phyloP scores from a whole-genome alignment of 2,113 vertebrate genomes.

The Coryphaenoides rupestris region DNA sequence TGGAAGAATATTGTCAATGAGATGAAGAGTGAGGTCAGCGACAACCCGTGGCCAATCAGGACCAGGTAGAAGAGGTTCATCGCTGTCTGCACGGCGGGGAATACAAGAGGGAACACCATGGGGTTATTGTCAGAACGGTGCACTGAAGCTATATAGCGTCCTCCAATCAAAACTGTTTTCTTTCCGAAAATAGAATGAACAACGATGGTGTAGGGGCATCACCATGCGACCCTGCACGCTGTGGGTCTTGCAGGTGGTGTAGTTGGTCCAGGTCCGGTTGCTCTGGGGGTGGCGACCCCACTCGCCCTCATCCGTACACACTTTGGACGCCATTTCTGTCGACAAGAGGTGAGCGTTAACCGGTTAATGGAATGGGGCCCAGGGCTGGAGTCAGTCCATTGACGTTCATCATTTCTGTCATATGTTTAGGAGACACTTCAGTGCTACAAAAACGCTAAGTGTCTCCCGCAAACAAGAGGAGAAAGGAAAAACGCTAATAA shows the following conservation, averaged over 20 bases:
- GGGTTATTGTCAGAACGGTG: too few relatives aligned
- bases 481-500: too few relatives aligned
- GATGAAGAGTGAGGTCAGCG: conserved; percentile 84
- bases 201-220: conserved; percentile 18
- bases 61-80: conserved; percentile 91
- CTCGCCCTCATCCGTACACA: conserved; percentile 81
- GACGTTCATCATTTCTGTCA: too few relatives aligned
- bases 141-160: too few relatives aligned
- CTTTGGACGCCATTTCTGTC: conserved; percentile 86
- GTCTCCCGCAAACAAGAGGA: too few relatives aligned
- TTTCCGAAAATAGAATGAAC: too few relatives aligned
- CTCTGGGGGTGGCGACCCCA: conserved; percentile 91
- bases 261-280: conserved; percentile 94
- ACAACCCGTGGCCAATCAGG: conserved; percentile 91
- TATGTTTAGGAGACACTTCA: too few relatives aligned
- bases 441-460: too few relatives aligned
- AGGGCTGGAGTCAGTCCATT: too few relatives aligned
- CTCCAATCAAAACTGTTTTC: too few relatives aligned
- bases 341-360: background rate
- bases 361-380: too few relatives aligned
- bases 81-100: conserved; percentile 68
- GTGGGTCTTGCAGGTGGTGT: conserved; percentile 76
- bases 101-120: background rate
- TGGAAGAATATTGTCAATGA: conserved; percentile 95
- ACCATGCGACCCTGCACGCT: conserved; percentile 74